These are phyloP conservation scores for Columba livia DNA, from an alignment of 2,113 vertebrate genomes.

Conservation along the genomic window DNA sequence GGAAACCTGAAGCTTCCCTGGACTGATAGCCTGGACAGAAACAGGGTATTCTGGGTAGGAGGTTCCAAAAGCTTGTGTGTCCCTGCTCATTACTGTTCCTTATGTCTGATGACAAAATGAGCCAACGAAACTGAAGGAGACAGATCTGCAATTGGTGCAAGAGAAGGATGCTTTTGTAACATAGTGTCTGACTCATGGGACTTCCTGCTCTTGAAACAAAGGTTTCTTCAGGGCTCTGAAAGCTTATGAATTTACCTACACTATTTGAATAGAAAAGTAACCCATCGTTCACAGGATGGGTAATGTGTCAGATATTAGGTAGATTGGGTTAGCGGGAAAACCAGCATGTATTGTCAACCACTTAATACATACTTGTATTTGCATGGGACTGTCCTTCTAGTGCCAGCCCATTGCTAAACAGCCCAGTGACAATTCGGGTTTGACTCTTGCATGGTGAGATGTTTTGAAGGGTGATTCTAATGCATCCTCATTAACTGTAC, in stretches of 20 bases:
- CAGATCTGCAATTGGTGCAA: neutral
- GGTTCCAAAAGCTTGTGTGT: neutral
- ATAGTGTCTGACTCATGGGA: neutral
- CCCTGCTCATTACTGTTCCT: neutral
- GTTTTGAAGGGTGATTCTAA: neutral
- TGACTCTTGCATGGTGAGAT: neutral
- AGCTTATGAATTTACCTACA: neutral
- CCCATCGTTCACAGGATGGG: neutral
- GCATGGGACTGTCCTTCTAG: neutral
- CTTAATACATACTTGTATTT: neutral
- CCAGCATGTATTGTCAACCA: neutral
- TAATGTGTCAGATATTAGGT: neutral
- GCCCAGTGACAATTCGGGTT: neutral
- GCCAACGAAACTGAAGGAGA: neutral
- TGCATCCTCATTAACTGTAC: neutral
- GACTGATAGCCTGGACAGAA: neutral
- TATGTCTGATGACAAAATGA: neutral
- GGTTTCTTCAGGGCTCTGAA: neutral
- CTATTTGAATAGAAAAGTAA: neutral
- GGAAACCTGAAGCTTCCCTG: neutral
- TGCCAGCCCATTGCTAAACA: neutral
- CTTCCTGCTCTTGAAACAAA: neutral
- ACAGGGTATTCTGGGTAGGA: neutral
- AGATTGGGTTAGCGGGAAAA: neutral
- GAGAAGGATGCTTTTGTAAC: neutral